These are phyloP conservation scores for Nephrotoma appendiculata DNA, from an alignment of 2,888 invertebrate genomes.

Conservation along the genomic window DNA sequence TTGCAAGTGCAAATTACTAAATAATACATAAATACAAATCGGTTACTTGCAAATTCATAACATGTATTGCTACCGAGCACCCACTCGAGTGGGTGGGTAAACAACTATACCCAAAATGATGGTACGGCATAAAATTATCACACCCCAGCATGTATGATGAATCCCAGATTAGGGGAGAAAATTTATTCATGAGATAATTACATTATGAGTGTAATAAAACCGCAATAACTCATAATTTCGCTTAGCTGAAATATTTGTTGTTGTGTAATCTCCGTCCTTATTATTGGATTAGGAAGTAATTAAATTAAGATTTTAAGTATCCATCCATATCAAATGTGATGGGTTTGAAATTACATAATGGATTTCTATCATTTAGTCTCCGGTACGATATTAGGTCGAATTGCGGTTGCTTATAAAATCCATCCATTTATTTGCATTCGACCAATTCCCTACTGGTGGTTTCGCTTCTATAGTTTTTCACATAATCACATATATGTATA, in stretches of 20 bases:
- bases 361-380: not conserved
- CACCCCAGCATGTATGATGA: not conserved
- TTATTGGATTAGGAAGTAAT: not conserved
- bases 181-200: not conserved
- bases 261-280: not conserved
- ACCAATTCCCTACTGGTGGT: too few species aligned
- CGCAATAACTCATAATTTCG: not conserved
- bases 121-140: not conserved
- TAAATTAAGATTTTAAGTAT: not conserved
- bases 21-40: too few species aligned
- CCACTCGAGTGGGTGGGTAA: too few species aligned
- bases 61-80: too few species aligned
- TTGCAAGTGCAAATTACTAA: too few species aligned
- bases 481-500: too few species aligned
- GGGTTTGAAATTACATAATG: not conserved
- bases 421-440: too few species aligned
- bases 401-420: too few species aligned
- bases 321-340: not conserved
- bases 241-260: not conserved
- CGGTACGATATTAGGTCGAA: too few species aligned
- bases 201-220: not conserved
- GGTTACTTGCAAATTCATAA: too few species aligned
- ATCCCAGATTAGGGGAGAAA: not conserved
- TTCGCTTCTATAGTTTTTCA: too few species aligned
- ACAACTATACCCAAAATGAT: too few species aligned